A percentile compares a stretch with the other conserved stretches of the same genome.
phyloP scores from a whole-genome alignment of 2,113 vertebrate species.

The Lates calcarifer region DNA sequence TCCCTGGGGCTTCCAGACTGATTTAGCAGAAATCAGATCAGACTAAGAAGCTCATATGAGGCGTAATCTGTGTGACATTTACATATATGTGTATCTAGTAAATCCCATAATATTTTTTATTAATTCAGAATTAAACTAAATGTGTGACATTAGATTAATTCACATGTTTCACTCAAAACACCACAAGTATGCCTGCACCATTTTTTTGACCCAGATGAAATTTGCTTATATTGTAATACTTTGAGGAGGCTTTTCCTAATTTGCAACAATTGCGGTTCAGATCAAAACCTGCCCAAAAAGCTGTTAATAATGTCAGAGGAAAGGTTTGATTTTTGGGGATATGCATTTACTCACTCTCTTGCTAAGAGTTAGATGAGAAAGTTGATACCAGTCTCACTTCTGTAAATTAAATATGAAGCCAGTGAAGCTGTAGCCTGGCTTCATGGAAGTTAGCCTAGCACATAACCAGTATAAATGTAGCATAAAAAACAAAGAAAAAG shows the following conservation, averaged over 20 bases:
- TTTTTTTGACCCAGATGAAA: constrained; percentile 33
- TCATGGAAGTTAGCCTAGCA: too few relatives aligned
- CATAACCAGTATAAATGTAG: too few relatives aligned
- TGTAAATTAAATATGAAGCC: neutral
- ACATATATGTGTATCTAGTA: constrained; percentile 75
- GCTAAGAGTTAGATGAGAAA: neutral
- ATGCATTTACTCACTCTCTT: neutral
- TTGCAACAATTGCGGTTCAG: neutral
- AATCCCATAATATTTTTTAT: constrained; percentile 78
- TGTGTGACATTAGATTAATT: constrained; percentile 61
- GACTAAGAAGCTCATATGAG: constrained; percentile 78
- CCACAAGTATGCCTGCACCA: neutral
- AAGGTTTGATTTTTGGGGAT: neutral
- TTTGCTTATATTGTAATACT: neutral
- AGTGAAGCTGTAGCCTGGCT: too few relatives aligned
- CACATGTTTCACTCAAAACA: constrained; percentile 28
- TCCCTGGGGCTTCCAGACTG: constrained; percentile 65
- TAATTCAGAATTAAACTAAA: constrained; percentile 76
- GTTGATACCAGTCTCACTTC: neutral
- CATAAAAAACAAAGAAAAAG: too few relatives aligned
- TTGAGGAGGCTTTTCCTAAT: neutral
- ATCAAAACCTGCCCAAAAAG: neutral
- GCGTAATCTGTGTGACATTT: constrained; percentile 81
- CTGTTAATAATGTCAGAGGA: neutral
- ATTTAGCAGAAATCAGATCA: constrained; percentile 80